A percentile compares a stretch with the other conserved stretches of the same genome.
These are phyloP conservation scores for Stictonetta naevosa DNA, from an alignment of 2,113 vertebrate genomes.

Conservation along the genomic window DNA sequence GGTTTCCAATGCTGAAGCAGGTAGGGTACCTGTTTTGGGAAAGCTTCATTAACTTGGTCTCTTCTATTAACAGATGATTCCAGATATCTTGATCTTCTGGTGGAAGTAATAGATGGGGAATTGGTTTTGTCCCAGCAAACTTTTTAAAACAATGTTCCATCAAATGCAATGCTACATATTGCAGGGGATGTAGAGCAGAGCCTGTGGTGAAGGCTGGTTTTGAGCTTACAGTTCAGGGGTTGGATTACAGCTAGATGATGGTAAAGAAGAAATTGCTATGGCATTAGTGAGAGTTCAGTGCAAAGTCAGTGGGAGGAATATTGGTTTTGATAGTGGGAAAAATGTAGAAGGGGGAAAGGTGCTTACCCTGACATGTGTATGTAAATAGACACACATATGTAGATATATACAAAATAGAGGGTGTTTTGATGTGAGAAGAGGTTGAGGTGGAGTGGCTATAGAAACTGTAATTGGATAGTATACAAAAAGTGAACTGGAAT, in stretches of 20 bases:
- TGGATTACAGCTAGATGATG: not conserved
- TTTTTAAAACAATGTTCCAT: not conserved
- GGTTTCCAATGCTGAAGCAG: not conserved
- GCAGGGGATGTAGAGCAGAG: not conserved
- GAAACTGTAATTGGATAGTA: not conserved
- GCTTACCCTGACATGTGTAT: not conserved
- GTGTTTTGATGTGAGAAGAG: not conserved
- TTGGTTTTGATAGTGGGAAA: conserved; percentile 11
- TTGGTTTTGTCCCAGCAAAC: not conserved
- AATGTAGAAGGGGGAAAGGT: not conserved
- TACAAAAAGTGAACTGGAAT: not conserved
- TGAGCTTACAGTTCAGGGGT: not conserved
- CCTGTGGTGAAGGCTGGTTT: not conserved
- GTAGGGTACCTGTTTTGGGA: not conserved
- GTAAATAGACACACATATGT: not conserved
- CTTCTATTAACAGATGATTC: not conserved
- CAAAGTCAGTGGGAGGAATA: not conserved
- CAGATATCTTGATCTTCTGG: not conserved
- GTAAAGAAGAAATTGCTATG: not conserved
- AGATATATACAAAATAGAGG: conserved; percentile 22
- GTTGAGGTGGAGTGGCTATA: not conserved
- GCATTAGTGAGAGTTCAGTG: not conserved
- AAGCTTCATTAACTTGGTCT: not conserved
- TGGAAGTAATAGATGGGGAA: not conserved
- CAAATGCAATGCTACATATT: not conserved